These are phyloP conservation scores for Amphipoea oculea DNA, from an alignment of 2,888 invertebrate species.

Conservation along the genomic window DNA sequence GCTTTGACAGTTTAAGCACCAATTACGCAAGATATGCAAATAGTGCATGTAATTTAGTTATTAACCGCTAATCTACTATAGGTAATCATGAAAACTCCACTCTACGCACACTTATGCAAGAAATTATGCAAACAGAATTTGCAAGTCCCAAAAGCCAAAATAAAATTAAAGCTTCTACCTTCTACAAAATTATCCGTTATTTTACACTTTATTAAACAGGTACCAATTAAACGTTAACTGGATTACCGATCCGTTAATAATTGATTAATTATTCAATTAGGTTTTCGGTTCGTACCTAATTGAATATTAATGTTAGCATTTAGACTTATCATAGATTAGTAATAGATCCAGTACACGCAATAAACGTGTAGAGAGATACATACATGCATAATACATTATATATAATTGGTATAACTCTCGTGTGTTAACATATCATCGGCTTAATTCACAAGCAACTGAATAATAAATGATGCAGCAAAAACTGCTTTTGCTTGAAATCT, in stretches of 20 bases:
- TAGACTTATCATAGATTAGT: slow-evolving; percentile 56
- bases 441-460: not conserved
- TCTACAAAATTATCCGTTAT: not conserved
- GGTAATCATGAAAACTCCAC: not conserved
- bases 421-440: slow-evolving; percentile 11
- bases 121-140: no score
- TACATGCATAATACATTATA: slow-evolving; percentile 9
- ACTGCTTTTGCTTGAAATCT: not conserved
- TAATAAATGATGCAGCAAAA: not conserved
- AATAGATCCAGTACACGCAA: slow-evolving; percentile 30
- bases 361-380: slow-evolving; percentile 1
- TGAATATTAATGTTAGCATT: slow-evolving; percentile 58
- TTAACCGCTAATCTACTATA: not conserved
- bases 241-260: slow-evolving; percentile 38
- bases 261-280: slow-evolving; percentile 56
- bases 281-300: slow-evolving; percentile 50
- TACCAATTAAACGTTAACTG: slow-evolving; percentile 22
- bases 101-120: not conserved
- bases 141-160: not conserved
- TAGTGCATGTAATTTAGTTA: not conserved
- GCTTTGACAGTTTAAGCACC: not conserved
- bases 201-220: not conserved
- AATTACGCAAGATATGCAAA: not conserved
- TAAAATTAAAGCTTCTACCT: not conserved
- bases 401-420: not conserved